Base-by-base conservation (phyloP, 64 coral and sea anemone genomes). In the Cladopsammia gracilis region DNA sequence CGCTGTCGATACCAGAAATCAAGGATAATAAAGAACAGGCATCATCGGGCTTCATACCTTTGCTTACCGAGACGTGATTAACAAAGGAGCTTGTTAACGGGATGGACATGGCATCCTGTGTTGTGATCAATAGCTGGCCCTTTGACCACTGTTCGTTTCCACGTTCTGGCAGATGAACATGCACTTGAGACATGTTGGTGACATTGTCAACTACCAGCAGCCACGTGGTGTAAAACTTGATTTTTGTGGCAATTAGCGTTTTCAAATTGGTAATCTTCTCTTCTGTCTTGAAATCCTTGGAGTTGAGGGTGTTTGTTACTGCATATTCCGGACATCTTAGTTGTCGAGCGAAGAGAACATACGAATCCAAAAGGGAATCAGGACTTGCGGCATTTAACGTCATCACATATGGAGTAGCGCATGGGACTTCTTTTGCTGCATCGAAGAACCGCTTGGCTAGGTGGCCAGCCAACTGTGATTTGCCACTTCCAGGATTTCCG, bases 401-500 rank as follows among this genome's bases (percentile, higher is more conserved):
- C 46, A 79, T 79, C 25, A 79, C 48, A 25, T 25, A 79, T 11
- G 48, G 48, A 19, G 48, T 13, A 79, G 19, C 46, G 16, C 10
- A 24, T 49, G 11, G 48, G 2, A 56, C 12, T 56, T 62, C 71
- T 18, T n/a, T n/a, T 3, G 49, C 20, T 58, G 25, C 52, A 22
- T 88, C 44, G 48, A 48, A 70, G 44, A 84, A 92, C 0, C 25
- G 73, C 66, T 75, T 47, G 48, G 64, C 90, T 42, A 82, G 24
- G 25, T 60, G 78, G 11, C 78, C 61, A 13, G 78, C 78, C 48
- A 82, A 22, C 57, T 59, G 52, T 43, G 52, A 59, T 58, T 82
- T 82, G 22, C 78, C 78, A 82, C 51, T 59, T 24, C 78, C 78
- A 34, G 78, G 66, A 53, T 83, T 92, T 7, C 68, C 90, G n/a